Evolutionary conservation across 2,797 vertebrate genomes (phyloP).

Genomic region (Zalophus californianus): DNA sequence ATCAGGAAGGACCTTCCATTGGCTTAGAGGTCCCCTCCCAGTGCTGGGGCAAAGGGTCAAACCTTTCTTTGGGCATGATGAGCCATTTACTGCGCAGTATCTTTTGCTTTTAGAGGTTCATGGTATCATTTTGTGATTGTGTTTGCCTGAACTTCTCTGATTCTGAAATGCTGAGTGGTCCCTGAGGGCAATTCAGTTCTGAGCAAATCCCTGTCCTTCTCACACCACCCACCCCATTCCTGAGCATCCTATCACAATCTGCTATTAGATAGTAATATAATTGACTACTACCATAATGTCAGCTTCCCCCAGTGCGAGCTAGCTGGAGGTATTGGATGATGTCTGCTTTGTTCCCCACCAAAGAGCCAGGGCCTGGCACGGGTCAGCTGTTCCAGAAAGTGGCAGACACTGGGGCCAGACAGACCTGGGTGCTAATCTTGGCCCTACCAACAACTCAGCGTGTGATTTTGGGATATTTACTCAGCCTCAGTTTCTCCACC

Average conservation of each 20-base stretch:
- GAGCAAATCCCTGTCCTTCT: not conserved
- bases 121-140: not conserved
- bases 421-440: not conserved
- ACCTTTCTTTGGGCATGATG: not conserved
- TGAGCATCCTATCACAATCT: not conserved
- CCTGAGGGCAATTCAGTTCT: not conserved
- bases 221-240: not conserved
- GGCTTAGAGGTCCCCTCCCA: not conserved
- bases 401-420: not conserved
- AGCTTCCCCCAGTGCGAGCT: not conserved
- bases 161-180: not conserved
- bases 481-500: not conserved
- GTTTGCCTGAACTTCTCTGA: not conserved
- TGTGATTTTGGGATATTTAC: not conserved
- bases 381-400: not conserved
- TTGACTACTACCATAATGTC: not conserved
- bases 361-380: not conserved
- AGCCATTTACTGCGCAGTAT: not conserved
- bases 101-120: not conserved
- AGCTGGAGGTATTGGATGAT: not conserved
- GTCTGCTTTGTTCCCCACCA: not conserved
- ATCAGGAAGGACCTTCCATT: not conserved
- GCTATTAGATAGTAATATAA: not conserved
- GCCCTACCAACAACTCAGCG: not conserved
- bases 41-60: not conserved